Evolutionary conservation across 2,797 vertebrate species (phyloP).

Genomic region (Rhabdophis nuchalis): DNA sequence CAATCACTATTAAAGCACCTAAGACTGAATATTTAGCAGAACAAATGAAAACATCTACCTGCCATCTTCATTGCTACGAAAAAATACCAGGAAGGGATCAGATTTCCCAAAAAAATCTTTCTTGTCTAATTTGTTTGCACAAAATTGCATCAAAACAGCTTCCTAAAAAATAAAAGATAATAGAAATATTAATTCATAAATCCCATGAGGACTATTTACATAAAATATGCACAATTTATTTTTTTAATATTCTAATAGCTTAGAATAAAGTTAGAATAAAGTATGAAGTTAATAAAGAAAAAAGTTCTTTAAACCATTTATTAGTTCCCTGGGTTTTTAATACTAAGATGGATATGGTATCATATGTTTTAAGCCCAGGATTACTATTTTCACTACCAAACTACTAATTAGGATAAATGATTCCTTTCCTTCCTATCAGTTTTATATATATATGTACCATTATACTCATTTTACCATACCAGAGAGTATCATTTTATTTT

Average conservation of each 20-base stretch:
- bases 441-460: neutral
- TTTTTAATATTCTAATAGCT: neutral
- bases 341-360: neutral
- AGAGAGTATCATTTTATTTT: neutral
- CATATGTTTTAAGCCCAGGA: neutral
- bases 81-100: slow-evolving; percentile 81
- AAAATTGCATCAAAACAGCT: slow-evolving; percentile 92
- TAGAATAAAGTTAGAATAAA: neutral
- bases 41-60: slow-evolving; percentile 74
- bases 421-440: neutral
- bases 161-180: slow-evolving; percentile 70
- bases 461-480: neutral
- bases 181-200: slow-evolving; percentile 22
- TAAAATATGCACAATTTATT: neutral
- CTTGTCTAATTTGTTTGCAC: slow-evolving; percentile 92
- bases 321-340: neutral
- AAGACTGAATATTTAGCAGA: neutral
- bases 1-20: neutral
- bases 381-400: neutral
- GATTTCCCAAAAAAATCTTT: slow-evolving; percentile 96
- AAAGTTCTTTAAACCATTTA: neutral
- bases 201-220: slow-evolving; percentile 4
- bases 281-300: neutral
- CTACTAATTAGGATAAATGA: neutral
- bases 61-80: slow-evolving; percentile 90